These are phyloP conservation scores for Pollenia griseotomentosa DNA, from an alignment of 2,888 invertebrate species.

Conservation along the genomic window DNA sequence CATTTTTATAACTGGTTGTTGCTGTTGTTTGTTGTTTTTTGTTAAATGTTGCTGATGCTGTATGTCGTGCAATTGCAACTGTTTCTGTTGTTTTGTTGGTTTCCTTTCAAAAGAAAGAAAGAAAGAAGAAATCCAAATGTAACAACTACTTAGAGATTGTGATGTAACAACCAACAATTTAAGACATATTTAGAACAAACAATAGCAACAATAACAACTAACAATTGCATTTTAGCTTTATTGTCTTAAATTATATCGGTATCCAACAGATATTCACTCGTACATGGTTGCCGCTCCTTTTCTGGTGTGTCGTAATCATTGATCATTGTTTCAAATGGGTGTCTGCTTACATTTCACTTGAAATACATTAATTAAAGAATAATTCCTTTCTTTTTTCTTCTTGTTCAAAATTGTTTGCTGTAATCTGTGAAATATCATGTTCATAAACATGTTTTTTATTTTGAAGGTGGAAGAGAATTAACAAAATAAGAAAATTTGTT, in stretches of 20 bases:
- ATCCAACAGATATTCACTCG: constrained; percentile 19
- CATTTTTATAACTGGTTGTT: constrained; percentile 54
- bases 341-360: constrained; percentile 47
- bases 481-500: not conserved
- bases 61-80: constrained; percentile 51
- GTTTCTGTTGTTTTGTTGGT: constrained; percentile 31
- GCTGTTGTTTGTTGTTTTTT: constrained; percentile 19
- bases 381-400: constrained; percentile 19
- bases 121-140: not conserved
- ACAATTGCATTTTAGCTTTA: constrained; percentile 55
- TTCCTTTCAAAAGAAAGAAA: constrained; percentile 20
- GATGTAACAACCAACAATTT: constrained; percentile 67
- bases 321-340: constrained; percentile 60
- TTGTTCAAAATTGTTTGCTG: not conserved
- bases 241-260: constrained; percentile 49
- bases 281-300: constrained; percentile 60
- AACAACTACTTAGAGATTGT: constrained; percentile 34
- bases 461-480: constrained; percentile 1
- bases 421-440: constrained; percentile 16
- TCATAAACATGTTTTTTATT: not conserved
- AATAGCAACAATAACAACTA: constrained; percentile 42
- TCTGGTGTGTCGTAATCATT: constrained; percentile 60
- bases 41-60: constrained; percentile 28
- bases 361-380: constrained; percentile 56
- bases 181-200: constrained; percentile 72